A percentile compares a stretch with the other conserved stretches of the same genome.
phyloP scores from a whole-genome alignment of 1,140 invertebrate genomes.

The Drosophila baimaii region DNA sequence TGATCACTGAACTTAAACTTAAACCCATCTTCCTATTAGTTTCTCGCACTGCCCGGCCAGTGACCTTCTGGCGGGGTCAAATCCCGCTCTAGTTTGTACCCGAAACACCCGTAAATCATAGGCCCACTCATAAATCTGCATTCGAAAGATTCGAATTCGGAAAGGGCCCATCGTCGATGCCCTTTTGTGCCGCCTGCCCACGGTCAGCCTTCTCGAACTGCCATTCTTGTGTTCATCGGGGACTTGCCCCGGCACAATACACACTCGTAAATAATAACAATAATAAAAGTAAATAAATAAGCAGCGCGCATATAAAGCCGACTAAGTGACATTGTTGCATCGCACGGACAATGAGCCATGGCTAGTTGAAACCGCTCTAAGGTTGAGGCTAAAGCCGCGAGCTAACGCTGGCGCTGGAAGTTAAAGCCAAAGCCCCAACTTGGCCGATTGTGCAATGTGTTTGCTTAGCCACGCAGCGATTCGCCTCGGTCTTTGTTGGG shows the following conservation, averaged over 20 bases:
- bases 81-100: constrained; percentile 18
- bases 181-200: constrained; percentile 30
- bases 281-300: constrained; percentile 21
- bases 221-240: background rate
- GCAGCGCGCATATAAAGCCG: constrained; percentile 27
- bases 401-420: too few species aligned
- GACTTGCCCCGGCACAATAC: constrained; percentile 33
- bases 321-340: constrained; percentile 68
- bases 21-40: background rate
- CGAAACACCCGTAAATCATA: background rate
- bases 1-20: too few species aligned
- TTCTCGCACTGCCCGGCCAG: background rate
- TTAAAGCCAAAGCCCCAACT: background rate
- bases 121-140: constrained; percentile 9
- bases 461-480: constrained; percentile 26
- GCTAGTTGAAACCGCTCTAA: constrained; percentile 35
- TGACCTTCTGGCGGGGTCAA: constrained; percentile 27
- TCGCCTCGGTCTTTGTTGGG: constrained; percentile 22
- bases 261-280: constrained; percentile 39
- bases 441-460: constrained; percentile 39
- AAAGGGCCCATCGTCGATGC: constrained; percentile 14
- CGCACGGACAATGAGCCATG: constrained; percentile 30
- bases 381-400: constrained; percentile 3
- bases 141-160: constrained; percentile 1
- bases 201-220: constrained; percentile 23